Percentiles rank a stretch among this genome's conserved stretches.
Conservation (phyloP, 2,113 vertebrate species). For the Gorsachius goisagi region DNA sequence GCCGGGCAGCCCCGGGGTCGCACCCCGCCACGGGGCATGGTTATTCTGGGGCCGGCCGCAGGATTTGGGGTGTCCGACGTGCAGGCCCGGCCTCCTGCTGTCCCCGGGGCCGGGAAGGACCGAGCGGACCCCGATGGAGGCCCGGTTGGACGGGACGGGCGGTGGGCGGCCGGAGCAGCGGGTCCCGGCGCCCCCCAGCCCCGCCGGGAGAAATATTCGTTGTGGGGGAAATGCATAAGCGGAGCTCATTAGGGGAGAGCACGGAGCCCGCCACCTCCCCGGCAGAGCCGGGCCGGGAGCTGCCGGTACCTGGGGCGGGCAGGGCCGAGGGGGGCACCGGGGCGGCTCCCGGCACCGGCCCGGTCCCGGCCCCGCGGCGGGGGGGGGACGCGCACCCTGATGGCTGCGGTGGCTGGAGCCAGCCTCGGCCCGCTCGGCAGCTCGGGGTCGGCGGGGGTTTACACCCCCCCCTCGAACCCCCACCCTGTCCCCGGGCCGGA, state of each 20-base stretch:
- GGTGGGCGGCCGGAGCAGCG: fast-evolving
- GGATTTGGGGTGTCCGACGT: background rate
- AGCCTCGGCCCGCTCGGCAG: background rate
- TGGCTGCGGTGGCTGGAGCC: background rate
- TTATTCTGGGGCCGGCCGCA: fast-evolving
- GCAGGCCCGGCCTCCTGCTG: background rate
- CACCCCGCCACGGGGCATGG: background rate
- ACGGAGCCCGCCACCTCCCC: background rate
- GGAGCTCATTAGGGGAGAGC: background rate
- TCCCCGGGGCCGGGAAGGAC: too few relatives aligned
- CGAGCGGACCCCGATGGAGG: background rate
- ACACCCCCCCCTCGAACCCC: too few relatives aligned
- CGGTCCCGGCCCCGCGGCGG: background rate
- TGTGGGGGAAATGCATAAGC: background rate
- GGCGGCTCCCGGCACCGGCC: background rate
- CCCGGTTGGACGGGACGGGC: background rate
- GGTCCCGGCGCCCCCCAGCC: background rate
- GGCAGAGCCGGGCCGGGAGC: background rate
- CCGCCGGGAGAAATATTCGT: background rate
- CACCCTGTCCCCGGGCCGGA: too few relatives aligned
- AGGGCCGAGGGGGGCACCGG: background rate
- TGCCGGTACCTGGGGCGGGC: background rate
- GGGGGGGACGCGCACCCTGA: too few relatives aligned
- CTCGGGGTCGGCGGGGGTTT: background rate
- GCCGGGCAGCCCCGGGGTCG: background rate